phyloP scores from a whole-genome alignment of 1,140 invertebrate species.

The Meloidogyne hapla region DNA sequence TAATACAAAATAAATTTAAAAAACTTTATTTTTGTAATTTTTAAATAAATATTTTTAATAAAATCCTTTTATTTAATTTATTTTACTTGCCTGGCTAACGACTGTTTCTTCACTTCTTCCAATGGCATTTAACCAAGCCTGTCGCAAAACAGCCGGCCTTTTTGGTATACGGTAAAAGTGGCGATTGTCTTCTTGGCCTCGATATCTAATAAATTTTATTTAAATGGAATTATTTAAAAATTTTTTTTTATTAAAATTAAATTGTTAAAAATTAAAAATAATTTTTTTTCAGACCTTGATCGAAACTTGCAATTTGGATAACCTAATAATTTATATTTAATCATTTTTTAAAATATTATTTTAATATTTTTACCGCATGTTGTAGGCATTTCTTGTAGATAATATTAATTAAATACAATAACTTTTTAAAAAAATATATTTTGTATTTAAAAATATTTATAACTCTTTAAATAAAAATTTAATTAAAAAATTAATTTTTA shows the following conservation, averaged over 20 bases:
- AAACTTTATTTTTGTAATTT: neutral
- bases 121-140: conserved; percentile 64
- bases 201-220: conserved; percentile 48
- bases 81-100: conserved; percentile 63
- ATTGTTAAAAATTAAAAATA: neutral
- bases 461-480: no score
- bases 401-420: neutral
- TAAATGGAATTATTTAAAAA: neutral
- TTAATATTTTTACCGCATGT: conserved; percentile 20
- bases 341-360: conserved; percentile 6
- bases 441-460: no score
- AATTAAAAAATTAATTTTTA: no score
- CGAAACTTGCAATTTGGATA: conserved; percentile 66
- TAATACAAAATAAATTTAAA: conserved; percentile 5
- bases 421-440: no score
- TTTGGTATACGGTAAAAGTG: conserved; percentile 66
- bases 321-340: no score
- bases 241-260: neutral
- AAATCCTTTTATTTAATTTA: neutral
- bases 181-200: conserved; percentile 65
- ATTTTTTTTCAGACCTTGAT: conserved; percentile 37
- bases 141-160: conserved; percentile 63
- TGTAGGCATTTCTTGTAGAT: conserved; percentile 14
- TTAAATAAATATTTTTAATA: neutral
- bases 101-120: conserved; percentile 66